Conservation (phyloP, 2,888 invertebrate species). For the Agrochola circellaris region DNA sequence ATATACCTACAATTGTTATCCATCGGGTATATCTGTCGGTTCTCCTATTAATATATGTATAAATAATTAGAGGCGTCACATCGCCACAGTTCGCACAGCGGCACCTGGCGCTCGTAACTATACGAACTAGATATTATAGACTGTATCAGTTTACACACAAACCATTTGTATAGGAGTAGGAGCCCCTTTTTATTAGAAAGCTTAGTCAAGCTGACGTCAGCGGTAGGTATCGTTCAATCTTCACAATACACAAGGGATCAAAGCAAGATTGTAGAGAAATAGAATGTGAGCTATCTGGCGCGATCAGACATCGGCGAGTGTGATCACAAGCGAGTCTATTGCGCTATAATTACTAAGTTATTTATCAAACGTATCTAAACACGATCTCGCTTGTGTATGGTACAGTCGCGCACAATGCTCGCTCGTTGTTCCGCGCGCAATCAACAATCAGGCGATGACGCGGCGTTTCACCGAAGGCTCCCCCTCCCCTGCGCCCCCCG, state of each 20-base stretch:
- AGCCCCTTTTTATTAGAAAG: background rate
- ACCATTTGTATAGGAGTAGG: background rate
- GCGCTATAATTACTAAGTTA: constrained; percentile 33
- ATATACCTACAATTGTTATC: no score
- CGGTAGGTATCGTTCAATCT: background rate
- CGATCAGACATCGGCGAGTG: background rate
- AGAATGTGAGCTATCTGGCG: constrained; percentile 18
- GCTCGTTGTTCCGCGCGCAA: constrained; percentile 20
- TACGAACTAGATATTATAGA: no score
- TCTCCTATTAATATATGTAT: no score
- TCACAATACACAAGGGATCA: background rate
- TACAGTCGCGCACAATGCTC: constrained; percentile 40
- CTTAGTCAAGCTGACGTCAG: background rate
- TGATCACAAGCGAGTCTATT: background rate
- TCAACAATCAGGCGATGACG: constrained; percentile 49
- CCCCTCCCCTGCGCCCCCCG: background rate
- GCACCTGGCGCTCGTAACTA: background rate
- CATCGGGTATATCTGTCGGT: no score
- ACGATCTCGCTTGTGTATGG: constrained; percentile 30
- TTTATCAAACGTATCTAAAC: constrained; percentile 33
- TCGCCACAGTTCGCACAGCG: background rate
- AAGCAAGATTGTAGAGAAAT: constrained; percentile 1
- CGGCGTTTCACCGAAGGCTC: constrained; percentile 15
- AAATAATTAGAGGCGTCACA: background rate
- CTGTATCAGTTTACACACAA: background rate